These are phyloP conservation scores for Daubentonia madagascariensis DNA, from an alignment of 2,113 vertebrate genomes.

Conservation along the genomic window DNA sequence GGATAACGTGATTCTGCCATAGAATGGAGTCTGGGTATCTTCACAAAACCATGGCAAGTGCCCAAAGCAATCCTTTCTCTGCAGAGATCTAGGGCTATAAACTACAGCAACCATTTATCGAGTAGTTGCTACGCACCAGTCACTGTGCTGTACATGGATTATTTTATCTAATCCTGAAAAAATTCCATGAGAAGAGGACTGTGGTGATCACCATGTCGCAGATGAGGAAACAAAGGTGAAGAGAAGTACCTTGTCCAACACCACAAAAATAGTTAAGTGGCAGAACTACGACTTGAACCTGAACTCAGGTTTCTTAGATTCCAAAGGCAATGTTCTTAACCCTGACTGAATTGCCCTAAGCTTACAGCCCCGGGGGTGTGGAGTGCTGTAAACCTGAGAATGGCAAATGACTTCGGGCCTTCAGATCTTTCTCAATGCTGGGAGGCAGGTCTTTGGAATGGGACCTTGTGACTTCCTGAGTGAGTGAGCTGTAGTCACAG, in stretches of 20 bases:
- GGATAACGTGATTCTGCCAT: background rate
- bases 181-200: background rate
- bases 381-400: background rate
- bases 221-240: background rate
- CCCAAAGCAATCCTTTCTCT: background rate
- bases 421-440: background rate
- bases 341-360: background rate
- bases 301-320: conserved; percentile 8
- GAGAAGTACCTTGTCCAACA: background rate
- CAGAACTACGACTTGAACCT: background rate
- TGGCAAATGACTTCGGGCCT: background rate
- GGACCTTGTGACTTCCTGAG: background rate
- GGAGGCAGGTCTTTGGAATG: background rate
- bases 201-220: background rate
- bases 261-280: background rate
- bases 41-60: background rate
- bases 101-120: background rate
- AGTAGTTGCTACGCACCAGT: background rate
- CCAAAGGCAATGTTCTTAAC: conserved; percentile 19
- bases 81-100: background rate
- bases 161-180: background rate
- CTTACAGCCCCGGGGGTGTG: background rate
- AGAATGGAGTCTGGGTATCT: background rate
- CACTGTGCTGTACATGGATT: background rate
- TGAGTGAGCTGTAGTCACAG: background rate